Conservation (phyloP, 2,888 invertebrate species). For the Stratiomys singularior region DNA sequence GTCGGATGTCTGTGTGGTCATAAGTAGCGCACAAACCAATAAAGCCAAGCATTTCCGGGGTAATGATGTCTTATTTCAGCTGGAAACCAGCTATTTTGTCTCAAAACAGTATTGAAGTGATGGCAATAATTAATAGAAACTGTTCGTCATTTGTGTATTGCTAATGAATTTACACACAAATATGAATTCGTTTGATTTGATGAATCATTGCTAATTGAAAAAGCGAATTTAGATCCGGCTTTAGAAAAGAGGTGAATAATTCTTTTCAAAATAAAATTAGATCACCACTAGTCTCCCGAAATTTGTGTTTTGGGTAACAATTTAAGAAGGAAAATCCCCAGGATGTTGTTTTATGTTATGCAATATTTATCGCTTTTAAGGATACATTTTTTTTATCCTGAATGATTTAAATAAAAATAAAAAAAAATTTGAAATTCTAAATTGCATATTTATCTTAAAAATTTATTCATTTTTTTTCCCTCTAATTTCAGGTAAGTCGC, state of each 20-base stretch:
- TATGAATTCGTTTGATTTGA: neutral
- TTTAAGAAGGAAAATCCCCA: neutral
- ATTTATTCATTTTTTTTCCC: no score
- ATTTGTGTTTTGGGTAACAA: neutral
- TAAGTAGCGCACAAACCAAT: slow-evolving; percentile 30
- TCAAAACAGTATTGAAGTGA: neutral
- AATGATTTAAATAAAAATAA: no score
- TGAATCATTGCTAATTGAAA: neutral
- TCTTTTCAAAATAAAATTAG: no score
- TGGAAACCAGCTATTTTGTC: slow-evolving; percentile 5
- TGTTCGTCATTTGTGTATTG: neutral
- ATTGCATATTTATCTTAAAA: no score
- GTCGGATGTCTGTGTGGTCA: neutral
- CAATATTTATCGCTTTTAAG: no score
- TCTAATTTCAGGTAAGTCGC: no score
- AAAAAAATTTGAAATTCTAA: no score
- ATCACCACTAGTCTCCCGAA: neutral
- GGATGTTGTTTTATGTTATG: no score
- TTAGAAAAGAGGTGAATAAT: neutral
- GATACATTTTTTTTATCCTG: no score
- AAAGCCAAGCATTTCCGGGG: slow-evolving; percentile 36
- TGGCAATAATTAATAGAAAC: neutral
- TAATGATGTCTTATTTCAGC: neutral
- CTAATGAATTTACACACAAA: neutral
- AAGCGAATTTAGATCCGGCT: no score